Base-by-base conservation (phyloP, 2,797 vertebrate genomes). In the Pachyuromys duprasi region DNA sequence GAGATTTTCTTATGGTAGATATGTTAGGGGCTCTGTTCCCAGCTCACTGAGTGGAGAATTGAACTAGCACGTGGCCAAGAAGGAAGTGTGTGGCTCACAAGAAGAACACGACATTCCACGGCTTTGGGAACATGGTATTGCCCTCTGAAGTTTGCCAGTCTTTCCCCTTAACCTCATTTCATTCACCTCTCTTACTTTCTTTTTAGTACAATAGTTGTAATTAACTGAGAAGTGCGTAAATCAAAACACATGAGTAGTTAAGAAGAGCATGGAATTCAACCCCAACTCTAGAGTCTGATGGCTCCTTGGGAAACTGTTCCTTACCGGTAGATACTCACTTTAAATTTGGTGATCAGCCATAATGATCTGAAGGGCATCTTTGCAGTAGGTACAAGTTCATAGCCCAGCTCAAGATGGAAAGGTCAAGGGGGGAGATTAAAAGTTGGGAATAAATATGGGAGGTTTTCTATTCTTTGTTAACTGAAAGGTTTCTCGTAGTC, bases 1-100 rank as follows among this genome's bases (percentile, higher is more conserved):
- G 24, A 60, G 49, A 14, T 0, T 33, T 67, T 55, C 55, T 69
- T 39, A 28, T 0, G 0, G 39, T 20, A 24, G 20, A 0, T 17
- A 1, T 0, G 13, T 3, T 24, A 62, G 9, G 7, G 3, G 12
- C 8, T 42, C 39, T 39, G 1, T 2, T 6, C 2, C 7, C 78
- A 62, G 93, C 70, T 55, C 74, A 39, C 74, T 36, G 62, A 9
- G 8, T 22, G 26, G 2, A 0, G 14, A 31, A 24, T 53, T 84
- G 45, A 45, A 87, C 74, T 5, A 33, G n/a, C 0, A 57, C 53
- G 33, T 22, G 8, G 31, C n/a, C 28, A 26, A 83, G 36, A 65
- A 45, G 31, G 3, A 87, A 90, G 82, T 3, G 49, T 18, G 24
- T 70, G 22, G 13, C 36, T 67, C 65, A 1, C 49, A 49, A 80